Evolutionary conservation across 1,140 invertebrate genomes (phyloP).

Genomic region (Diplogasteroides magnus): DNA sequence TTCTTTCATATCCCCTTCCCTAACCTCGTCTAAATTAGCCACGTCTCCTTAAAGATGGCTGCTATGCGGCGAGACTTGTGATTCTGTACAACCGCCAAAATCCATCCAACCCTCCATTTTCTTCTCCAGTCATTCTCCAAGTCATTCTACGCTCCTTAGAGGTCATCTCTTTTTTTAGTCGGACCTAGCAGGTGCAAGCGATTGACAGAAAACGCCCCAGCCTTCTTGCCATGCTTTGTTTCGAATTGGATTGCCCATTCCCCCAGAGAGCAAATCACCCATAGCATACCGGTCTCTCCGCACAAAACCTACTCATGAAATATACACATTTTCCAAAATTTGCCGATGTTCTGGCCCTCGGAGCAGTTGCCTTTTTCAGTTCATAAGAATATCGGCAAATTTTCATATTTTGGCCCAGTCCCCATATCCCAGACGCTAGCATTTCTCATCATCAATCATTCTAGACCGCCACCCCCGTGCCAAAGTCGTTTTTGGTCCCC

Average conservation of each 20-base stretch:
- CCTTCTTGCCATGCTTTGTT: too few relatives aligned
- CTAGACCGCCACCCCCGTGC: not conserved
- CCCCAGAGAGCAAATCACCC: not conserved
- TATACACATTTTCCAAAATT: not conserved
- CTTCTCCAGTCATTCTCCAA: not conserved
- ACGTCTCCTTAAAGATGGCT: too few relatives aligned
- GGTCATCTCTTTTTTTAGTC: too few relatives aligned
- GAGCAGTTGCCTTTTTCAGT: too few relatives aligned
- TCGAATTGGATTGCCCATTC: not conserved
- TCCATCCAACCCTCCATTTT: not conserved
- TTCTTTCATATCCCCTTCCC: not conserved
- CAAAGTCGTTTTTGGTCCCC: not conserved
- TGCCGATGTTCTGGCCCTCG: not conserved
- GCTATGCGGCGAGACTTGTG: too few relatives aligned
- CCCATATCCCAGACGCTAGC: not conserved
- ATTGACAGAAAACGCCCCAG: too few relatives aligned
- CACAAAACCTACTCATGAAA: not conserved
- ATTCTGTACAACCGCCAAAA: not conserved
- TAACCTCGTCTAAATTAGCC: not conserved
- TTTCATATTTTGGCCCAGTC: not conserved
- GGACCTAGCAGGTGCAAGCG: too few relatives aligned
- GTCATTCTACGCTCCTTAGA: not conserved
- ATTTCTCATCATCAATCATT: not conserved
- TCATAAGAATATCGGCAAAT: not conserved
- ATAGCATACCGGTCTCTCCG: not conserved